A percentile compares a stretch with the other conserved stretches of the same genome.
Conservation (phyloP, 2,113 vertebrate species). For the Pachyramphus minor region DNA sequence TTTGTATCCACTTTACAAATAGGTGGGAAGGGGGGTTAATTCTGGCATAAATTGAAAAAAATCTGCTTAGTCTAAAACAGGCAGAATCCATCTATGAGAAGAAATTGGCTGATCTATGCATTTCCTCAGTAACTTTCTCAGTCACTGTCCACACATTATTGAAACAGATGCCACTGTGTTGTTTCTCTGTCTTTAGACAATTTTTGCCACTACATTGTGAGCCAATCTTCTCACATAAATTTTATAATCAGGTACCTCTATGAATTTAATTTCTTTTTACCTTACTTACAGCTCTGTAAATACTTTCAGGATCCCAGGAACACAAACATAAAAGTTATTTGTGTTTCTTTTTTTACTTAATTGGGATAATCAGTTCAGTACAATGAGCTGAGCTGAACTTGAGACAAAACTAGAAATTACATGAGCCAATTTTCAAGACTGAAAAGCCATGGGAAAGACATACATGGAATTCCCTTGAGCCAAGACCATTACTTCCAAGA, state of each 20-base stretch:
- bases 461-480: background rate
- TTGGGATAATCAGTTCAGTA: background rate
- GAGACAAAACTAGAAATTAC: background rate
- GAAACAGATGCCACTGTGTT: background rate
- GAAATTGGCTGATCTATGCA: background rate
- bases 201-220: background rate
- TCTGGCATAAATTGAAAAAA: background rate
- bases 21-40: background rate
- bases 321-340: background rate
- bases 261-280: background rate
- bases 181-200: background rate
- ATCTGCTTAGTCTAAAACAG: background rate
- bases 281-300: background rate
- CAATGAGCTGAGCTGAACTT: background rate
- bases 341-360: background rate
- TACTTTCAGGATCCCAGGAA: background rate
- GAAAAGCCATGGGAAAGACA: background rate
- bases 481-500: background rate
- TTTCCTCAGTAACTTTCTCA: background rate
- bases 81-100: background rate
- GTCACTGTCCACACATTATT: background rate
- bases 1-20: background rate
- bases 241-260: background rate
- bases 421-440: background rate
- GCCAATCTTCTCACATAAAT: background rate